phyloP scores from a whole-genome alignment of 2,113 vertebrate genomes.

The Atractosteus spatula region DNA sequence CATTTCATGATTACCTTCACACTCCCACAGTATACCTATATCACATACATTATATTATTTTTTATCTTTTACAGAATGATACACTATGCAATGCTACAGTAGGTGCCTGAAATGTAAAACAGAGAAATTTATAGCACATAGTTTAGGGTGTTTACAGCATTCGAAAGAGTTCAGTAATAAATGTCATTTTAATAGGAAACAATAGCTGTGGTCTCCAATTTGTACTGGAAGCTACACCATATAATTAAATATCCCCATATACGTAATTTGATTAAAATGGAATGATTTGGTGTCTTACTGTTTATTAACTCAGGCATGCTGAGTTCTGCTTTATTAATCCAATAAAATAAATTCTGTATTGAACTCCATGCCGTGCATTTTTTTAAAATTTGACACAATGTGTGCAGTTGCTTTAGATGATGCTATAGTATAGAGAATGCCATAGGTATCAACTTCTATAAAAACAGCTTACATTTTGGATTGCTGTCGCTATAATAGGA shows the following conservation, averaged over 20 bases:
- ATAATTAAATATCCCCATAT: constrained; percentile 5
- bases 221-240: constrained; percentile 25
- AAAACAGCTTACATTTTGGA: neutral
- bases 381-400: neutral
- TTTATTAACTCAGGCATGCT: constrained; percentile 24
- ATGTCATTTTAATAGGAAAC: neutral
- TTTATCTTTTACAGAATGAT: too few relatives aligned
- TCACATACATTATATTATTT: too few relatives aligned
- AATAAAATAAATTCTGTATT: constrained; percentile 42
- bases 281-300: constrained; percentile 37
- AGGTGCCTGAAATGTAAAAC: neutral
- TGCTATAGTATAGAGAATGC: neutral
- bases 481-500: neutral
- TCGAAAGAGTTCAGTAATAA: too few relatives aligned
- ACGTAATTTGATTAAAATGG: constrained; percentile 41
- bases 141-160: too few relatives aligned
- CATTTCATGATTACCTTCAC: too few relatives aligned
- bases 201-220: constrained; percentile 1
- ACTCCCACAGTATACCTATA: too few relatives aligned
- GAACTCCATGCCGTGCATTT: neutral
- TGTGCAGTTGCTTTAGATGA: neutral
- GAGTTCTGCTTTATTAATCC: constrained; percentile 43
- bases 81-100: too few relatives aligned
- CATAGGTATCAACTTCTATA: constrained; percentile 1
- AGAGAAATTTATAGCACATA: neutral